Conservation (phyloP, 2,797 vertebrate species). For the Erpetoichthys calabaricus region DNA sequence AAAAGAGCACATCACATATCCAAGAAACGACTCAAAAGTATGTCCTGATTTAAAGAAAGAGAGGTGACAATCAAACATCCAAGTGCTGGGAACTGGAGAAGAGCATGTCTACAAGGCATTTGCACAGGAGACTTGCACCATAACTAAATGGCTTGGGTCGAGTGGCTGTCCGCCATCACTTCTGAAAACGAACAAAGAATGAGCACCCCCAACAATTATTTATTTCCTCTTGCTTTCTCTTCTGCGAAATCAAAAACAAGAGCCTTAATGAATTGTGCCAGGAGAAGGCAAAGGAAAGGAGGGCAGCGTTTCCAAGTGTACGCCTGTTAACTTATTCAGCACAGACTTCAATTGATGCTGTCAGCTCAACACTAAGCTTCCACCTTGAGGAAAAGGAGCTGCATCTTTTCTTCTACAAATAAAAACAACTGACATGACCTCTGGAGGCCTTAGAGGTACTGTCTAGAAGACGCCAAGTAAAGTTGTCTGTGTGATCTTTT, state of each 20-base stretch:
- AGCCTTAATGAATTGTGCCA: neutral
- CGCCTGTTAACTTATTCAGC: neutral
- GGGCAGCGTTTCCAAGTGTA: neutral
- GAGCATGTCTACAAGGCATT: no score
- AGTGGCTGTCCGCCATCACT: no score
- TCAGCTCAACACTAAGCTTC: conserved; percentile 1
- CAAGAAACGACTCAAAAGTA: no score
- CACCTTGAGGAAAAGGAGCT: conserved; percentile 2
- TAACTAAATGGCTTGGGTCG: no score
- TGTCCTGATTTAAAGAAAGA: no score
- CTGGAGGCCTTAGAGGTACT: neutral
- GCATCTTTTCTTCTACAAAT: neutral
- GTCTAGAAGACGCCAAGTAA: neutral
- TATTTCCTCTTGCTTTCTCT: neutral
- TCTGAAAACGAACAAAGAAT: no score
- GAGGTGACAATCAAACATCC: no score
- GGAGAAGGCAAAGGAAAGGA: neutral
- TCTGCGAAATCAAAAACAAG: neutral
- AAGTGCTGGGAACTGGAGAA: no score
- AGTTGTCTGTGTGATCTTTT: conserved; percentile 1
- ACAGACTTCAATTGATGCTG: neutral
- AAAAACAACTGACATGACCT: neutral
- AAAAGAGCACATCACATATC: no score
- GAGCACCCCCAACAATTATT: no score
- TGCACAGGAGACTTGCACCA: no score